Percentiles rank a stretch among this genome's conserved stretches.
phyloP scores from a whole-genome alignment of 2,888 invertebrate species.

The Alviniconcha strummeri region DNA sequence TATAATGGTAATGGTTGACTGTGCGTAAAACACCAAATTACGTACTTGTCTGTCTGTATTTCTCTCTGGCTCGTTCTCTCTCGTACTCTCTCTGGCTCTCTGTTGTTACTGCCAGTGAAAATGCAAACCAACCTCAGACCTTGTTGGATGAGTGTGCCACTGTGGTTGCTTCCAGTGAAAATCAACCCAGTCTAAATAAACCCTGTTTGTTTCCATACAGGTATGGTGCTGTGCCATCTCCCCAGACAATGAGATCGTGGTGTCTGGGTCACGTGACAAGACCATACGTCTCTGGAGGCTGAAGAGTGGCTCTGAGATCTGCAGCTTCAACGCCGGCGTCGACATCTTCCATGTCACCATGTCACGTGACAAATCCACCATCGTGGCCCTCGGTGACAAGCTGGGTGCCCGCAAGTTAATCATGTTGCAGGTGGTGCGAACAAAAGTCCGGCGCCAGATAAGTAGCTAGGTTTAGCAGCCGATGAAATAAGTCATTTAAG shows the following conservation, averaged over 20 bases:
- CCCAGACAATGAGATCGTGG: constrained; percentile 70
- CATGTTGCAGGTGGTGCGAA: constrained; percentile 71
- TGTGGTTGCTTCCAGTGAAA: too few relatives aligned
- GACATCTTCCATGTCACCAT: constrained; percentile 72
- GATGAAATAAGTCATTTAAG: too few relatives aligned
- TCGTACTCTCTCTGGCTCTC: too few relatives aligned
- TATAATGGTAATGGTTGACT: too few relatives aligned
- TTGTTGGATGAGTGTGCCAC: too few relatives aligned
- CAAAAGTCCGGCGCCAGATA: constrained; percentile 62
- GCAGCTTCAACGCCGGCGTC: constrained; percentile 70
- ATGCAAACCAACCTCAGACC: too few relatives aligned
- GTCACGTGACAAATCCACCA: constrained; percentile 72
- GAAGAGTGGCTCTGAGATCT: constrained; percentile 68
- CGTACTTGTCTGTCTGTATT: too few relatives aligned
- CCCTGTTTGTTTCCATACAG: constrained; percentile 49
- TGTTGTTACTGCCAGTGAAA: too few relatives aligned
- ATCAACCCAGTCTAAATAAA: too few relatives aligned
- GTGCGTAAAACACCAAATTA: too few relatives aligned
- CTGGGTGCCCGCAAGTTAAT: constrained; percentile 71
- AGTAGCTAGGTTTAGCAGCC: constrained; percentile 47
- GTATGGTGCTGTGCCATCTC: constrained; percentile 72
- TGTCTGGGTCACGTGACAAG: constrained; percentile 72
- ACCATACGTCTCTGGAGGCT: constrained; percentile 72
- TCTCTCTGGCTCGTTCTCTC: too few relatives aligned
- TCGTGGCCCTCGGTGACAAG: constrained; percentile 73